Conservation (phyloP, 1,140 invertebrate genomes). For the Thrips palmi region DNA sequence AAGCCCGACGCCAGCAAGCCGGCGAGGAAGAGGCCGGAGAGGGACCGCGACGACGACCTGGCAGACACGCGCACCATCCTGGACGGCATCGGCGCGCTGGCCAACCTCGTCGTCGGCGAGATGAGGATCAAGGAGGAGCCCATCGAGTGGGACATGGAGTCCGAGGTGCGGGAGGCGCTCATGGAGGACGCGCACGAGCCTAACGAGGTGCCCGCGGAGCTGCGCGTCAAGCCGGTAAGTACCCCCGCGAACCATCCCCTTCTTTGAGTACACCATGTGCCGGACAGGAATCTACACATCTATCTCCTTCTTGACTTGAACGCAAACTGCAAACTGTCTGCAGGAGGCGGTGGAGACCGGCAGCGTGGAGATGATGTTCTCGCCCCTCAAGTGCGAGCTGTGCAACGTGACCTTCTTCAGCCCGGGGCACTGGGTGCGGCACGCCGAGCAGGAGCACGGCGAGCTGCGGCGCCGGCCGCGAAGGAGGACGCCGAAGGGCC, state of each 20-base stretch:
- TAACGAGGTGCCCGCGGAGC: too few species aligned
- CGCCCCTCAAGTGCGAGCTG: constrained; percentile 58
- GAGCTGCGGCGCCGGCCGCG: constrained; percentile 33
- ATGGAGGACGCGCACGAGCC: too few species aligned
- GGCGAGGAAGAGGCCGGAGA: too few species aligned
- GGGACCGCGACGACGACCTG: too few species aligned
- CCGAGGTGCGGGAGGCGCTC: constrained; percentile 26
- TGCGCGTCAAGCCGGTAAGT: too few species aligned
- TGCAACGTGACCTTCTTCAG: constrained; percentile 66
- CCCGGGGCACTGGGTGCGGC: constrained; percentile 60
- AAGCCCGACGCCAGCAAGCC: too few species aligned
- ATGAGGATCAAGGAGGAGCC: constrained; percentile 55
- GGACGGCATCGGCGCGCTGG: constrained; percentile 25
- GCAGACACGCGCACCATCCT: constrained; percentile 21
- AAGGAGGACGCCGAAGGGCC: constrained; percentile 33
- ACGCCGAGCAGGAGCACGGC: constrained; percentile 50
- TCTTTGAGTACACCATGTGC: too few species aligned
- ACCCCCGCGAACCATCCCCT: too few species aligned
- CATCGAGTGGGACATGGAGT: constrained; percentile 40
- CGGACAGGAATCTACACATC: too few species aligned
- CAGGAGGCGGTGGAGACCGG: constrained; percentile 21
- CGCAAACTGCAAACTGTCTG: too few species aligned
- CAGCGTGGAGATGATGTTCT: constrained; percentile 26
- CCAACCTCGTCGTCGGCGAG: constrained; percentile 25
- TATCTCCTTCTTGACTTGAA: too few species aligned